Base-by-base conservation (phyloP, 1,140 invertebrate genomes). In the Drosophila takahashii region DNA sequence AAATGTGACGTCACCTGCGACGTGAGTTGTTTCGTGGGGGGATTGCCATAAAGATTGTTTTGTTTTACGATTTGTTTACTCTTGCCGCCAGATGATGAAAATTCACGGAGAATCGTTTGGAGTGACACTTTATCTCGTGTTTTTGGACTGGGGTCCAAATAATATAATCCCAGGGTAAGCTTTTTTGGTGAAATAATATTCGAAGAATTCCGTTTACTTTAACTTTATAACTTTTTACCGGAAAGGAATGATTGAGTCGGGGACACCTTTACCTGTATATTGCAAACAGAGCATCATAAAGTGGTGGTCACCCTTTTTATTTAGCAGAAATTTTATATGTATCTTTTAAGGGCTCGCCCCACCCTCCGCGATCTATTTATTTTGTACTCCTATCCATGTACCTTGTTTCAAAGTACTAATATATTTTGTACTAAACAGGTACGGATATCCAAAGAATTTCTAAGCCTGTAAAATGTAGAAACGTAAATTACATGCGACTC, bases 1-100 rank as follows among this genome's bases (percentile, higher is more conserved):
- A 78, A 69, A 81, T 74, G 66, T 84, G 81, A 84, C 80, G 81
- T 84, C 61, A 67, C 61, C 39, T 44, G 15, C 15, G 16, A 11
- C 32, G 4, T 11, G 1, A 3, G 16, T 15, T 45, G 22, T 42
- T 36, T 16, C n/a, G 29, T 42, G 41, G 15, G 26, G 37, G 16
- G 18, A 16, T 26, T 26, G 45, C 34, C 37, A 16, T 50, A 32
- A 22, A 27, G 34, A 32, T 50, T 67, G 5, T 41, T 32, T 39
- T 9, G 18, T 10, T 42, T 67, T 44, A 67, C 32, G 39, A 53
- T 10, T 65, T 53, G 48, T 52, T 72, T 18, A 41, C 41, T 36
- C 44, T 73, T 22, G 48, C 9, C 9, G 57, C 45, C 18, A 74
- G 52, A 74, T 75, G 58, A 74, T 74, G 71, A 52, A 74, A 32